Evolutionary conservation across 2,113 vertebrate genomes (phyloP).

Genomic region (Drymodes brunneopygia): DNA sequence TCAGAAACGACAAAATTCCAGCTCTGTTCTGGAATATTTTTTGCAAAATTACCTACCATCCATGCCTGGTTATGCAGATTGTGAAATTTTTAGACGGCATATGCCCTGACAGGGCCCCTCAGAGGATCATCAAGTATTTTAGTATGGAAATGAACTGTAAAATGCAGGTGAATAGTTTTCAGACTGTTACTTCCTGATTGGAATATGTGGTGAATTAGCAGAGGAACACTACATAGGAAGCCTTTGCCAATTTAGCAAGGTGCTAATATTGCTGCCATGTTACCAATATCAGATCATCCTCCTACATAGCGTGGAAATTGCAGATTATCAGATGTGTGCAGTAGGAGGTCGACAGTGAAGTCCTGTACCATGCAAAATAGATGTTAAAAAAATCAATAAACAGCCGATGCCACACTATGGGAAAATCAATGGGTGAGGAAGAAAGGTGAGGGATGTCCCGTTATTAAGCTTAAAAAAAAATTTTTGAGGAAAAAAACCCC

Average conservation of each 20-base stretch:
- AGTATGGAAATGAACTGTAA: background rate
- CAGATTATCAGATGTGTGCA: background rate
- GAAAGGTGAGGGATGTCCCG: background rate
- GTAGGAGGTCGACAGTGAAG: background rate
- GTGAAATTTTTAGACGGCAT: background rate
- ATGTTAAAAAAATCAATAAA: conserved; percentile 33
- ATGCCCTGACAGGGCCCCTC: background rate
- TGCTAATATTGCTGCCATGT: background rate
- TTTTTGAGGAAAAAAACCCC: background rate
- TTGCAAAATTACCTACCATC: background rate
- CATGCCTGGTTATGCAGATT: background rate
- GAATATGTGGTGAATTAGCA: background rate
- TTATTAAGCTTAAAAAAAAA: conserved; percentile 32
- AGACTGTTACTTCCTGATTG: background rate
- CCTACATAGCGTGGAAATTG: background rate
- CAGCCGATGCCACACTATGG: background rate
- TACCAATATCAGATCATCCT: background rate
- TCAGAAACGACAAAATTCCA: background rate
- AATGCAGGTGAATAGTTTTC: background rate
- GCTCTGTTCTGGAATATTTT: background rate
- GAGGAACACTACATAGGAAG: background rate
- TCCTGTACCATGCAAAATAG: background rate
- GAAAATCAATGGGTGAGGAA: conserved; percentile 42
- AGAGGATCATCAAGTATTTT: background rate
- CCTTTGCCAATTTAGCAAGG: background rate